Base-by-base conservation (phyloP, 2,888 invertebrate genomes). In the Myopa tessellatipennis region DNA sequence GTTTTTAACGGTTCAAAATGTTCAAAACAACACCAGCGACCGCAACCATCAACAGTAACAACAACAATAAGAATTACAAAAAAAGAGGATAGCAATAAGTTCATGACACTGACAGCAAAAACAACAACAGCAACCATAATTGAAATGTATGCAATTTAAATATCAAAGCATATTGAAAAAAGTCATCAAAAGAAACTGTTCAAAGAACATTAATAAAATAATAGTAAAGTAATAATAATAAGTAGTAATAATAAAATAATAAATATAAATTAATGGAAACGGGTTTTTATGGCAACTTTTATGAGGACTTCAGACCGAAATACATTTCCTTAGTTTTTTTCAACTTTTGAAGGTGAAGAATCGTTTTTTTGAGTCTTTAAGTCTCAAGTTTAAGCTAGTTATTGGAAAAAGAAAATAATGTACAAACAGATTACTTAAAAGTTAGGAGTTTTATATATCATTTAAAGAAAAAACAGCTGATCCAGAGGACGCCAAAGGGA, bases 71-170 rank as follows among this genome's bases (percentile, higher is more conserved):
- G 6, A 16, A 65, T 10, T 36, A 36, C 14, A 36, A 36, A 36
- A 36, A 63, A 63, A 10, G 7, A 14, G 16, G 26, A 26, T 26
- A 26, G 26, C 26, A 26, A 26, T 2, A 26, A 63, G 36, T 14
- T 14, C 36, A 63, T 58, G 60, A 58, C 55, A 12, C 55, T 4
- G 55, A 55, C 14, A 65, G 26, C 65, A 65, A 65, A 8, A 63
- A 12, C 63, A 65, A 65, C 65, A 65, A 65, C 16, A 65, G 38
- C 16, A 65, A 65, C 38, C 3, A 6, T 36, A 36, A 65, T 58
- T 60, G 7, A 36, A 65, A 73, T 73, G 45, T 61, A 73, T 73
- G 10, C 61, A 73, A 61, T 63, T 73, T 63, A 73, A 73, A 63
- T 61, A 18, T 36, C 26, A 70, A 55, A 70, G 34, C 45, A 70